Percentiles rank a stretch among this genome's conserved stretches.
These are phyloP conservation scores for Ctenomys sociabilis DNA, from an alignment of 2,113 vertebrate species.

Conservation along the genomic window DNA sequence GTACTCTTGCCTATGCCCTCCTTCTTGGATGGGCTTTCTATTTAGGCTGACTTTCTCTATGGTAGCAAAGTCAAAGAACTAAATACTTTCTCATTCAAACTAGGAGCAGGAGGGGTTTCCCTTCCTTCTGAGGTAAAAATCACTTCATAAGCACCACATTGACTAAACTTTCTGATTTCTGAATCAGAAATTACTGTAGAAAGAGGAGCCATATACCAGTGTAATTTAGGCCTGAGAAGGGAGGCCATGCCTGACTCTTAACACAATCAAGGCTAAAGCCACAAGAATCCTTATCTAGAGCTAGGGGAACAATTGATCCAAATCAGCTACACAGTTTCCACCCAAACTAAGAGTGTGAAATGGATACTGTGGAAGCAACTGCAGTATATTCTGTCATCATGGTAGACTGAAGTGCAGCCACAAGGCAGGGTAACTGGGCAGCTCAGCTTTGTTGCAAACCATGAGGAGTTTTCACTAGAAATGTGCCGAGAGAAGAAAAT, in stretches of 20 bases:
- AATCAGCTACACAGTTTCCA: not conserved
- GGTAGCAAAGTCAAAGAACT: not conserved
- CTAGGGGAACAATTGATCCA: not conserved
- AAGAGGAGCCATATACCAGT: not conserved
- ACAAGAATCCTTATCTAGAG: not conserved
- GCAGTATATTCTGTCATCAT: not conserved
- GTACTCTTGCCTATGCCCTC: not conserved
- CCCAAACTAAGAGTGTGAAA: not conserved
- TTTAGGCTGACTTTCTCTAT: not conserved
- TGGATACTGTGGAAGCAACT: not conserved
- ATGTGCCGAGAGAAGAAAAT: not conserved
- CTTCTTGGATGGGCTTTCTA: not conserved
- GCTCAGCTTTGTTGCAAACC: not conserved
- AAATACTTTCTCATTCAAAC: conserved; percentile 6
- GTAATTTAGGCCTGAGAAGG: not conserved
- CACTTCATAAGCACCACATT: conserved; percentile 5
- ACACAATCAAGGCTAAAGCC: not conserved
- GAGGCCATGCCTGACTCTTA: not conserved
- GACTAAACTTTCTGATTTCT: not conserved
- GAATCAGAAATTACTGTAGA: not conserved
- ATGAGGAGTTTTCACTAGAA: not conserved
- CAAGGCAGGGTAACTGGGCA: not conserved
- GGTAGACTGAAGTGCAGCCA: not conserved
- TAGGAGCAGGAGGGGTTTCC: not conserved
- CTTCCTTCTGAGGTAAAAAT: not conserved